Conservation (phyloP, 2,888 invertebrate genomes). For the Eupithecia centaureata region DNA sequence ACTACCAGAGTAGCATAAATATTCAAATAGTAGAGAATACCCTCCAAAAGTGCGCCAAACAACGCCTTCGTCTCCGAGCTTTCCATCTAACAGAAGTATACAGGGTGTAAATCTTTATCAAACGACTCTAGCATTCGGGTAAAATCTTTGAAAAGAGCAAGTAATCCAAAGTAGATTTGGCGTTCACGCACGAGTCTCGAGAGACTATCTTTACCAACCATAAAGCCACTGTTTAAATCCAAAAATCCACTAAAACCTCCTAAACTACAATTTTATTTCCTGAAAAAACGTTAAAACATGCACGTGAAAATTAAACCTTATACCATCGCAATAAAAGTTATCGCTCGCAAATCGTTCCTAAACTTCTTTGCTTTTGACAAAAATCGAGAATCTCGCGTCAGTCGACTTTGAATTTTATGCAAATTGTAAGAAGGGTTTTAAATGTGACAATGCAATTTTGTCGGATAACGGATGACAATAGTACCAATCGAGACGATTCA, state of each 20-base stretch:
- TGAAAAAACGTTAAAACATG: conserved; percentile 19
- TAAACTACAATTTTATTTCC: conserved; percentile 42
- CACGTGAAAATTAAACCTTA: conserved; percentile 34
- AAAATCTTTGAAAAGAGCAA: neutral
- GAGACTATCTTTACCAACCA: conserved; percentile 21
- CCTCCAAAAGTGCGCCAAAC: neutral
- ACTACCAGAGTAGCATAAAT: too few species aligned
- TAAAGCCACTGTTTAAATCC: conserved; percentile 37
- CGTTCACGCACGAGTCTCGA: neutral
- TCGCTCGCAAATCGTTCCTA: conserved; percentile 34
- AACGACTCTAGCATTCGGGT: neutral
- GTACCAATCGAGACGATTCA: conserved; percentile 47
- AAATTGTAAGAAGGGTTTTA: conserved; percentile 15
- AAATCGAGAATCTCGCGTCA: conserved; percentile 1
- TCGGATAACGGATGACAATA: conserved; percentile 42
- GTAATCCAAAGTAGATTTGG: conserved; percentile 4
- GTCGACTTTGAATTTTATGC: conserved; percentile 28
- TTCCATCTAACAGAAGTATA: neutral
- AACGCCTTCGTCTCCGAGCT: neutral
- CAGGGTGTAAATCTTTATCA: neutral
- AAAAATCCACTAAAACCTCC: conserved; percentile 40
- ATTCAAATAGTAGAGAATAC: too few species aligned
- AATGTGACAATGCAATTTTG: conserved; percentile 26
- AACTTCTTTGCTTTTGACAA: conserved; percentile 38
- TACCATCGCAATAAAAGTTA: conserved; percentile 34